phyloP scores from a whole-genome alignment of 2,888 invertebrate genomes.

The Mantis religiosa region DNA sequence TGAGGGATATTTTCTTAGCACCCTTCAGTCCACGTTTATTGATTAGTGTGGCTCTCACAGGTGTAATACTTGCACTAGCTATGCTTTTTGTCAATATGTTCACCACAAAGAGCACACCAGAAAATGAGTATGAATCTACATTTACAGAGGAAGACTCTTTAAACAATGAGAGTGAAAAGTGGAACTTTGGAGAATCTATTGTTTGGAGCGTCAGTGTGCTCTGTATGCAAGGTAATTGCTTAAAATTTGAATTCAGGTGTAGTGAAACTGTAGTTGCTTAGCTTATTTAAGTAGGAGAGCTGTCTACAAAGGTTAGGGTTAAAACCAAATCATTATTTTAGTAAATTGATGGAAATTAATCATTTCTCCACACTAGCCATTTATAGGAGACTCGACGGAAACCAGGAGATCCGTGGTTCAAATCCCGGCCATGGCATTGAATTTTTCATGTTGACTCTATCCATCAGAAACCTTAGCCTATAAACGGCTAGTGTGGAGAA shows the following conservation, averaged over 20 bases:
- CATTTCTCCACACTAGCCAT: too few species aligned
- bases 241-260: neutral
- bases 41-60: conserved; percentile 52
- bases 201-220: conserved; percentile 61
- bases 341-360: too few species aligned
- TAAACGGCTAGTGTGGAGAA: too few species aligned
- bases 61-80: conserved; percentile 48
- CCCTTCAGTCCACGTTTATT: conserved; percentile 56
- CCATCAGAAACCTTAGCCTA: too few species aligned
- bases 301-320: too few species aligned
- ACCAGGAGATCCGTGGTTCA: too few species aligned
- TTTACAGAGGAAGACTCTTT: neutral
- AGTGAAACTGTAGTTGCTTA: too few species aligned
- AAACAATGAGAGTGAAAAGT: conserved; percentile 39
- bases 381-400: too few species aligned
- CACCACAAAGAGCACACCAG: conserved; percentile 29
- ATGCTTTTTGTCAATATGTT: conserved; percentile 49
- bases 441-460: too few species aligned
- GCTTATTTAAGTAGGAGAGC: too few species aligned
- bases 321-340: too few species aligned
- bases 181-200: conserved; percentile 51
- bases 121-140: neutral
- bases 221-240: conserved; percentile 57
- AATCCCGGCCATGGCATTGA: too few species aligned
- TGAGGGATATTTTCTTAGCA: conserved; percentile 58